A percentile compares a stretch with the other conserved stretches of the same genome.
phyloP scores from a whole-genome alignment of 2,113 vertebrate species.

The Ochotona princeps region DNA sequence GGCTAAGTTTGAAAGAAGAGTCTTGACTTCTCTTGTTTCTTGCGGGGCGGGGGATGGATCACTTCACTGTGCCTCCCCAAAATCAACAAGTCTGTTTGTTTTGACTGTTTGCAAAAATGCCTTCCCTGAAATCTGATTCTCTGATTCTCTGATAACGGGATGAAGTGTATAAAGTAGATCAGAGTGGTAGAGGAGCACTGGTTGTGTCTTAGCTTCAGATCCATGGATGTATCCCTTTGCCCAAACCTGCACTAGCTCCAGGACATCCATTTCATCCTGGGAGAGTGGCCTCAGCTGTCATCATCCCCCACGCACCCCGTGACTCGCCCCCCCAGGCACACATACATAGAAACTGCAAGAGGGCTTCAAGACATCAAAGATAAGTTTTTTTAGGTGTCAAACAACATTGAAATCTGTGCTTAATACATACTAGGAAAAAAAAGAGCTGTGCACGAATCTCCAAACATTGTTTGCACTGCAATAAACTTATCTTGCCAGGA shows the following conservation, averaged over 20 bases:
- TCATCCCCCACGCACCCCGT: neutral
- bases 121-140: neutral
- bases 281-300: neutral
- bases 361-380: no score
- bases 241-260: neutral
- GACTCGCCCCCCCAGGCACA: rapidly evolving
- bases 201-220: neutral
- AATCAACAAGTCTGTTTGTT: neutral
- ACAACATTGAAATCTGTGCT: no score
- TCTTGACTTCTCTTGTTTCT: neutral
- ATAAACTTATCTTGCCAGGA: no score
- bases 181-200: neutral
- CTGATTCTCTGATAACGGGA: neutral
- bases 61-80: neutral
- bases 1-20: neutral
- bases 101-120: neutral
- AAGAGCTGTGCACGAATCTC: no score
- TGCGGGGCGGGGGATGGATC: neutral
- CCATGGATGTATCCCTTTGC: neutral
- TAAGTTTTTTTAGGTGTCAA: no score
- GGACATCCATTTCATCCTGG: neutral
- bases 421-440: no score
- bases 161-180: neutral
- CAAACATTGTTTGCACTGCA: no score
- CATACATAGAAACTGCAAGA: neutral